phyloP scores from a whole-genome alignment of 2,888 invertebrate species.

The Corythucha ciliata region DNA sequence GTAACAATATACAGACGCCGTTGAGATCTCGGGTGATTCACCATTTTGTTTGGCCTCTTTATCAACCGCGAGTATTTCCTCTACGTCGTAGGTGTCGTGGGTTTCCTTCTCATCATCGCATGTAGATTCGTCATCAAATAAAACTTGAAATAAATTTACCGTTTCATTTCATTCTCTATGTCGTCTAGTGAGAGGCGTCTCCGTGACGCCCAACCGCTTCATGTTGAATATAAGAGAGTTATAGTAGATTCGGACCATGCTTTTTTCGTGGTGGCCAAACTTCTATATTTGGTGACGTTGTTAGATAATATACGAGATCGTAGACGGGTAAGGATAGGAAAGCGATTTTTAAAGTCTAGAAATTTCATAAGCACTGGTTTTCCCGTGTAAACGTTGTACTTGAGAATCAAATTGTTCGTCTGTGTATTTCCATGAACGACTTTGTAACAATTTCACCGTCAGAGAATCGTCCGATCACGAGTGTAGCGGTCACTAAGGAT shows the following conservation, averaged over 20 bases:
- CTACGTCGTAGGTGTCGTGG: neutral
- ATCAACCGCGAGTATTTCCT: neutral
- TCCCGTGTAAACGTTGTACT: constrained; percentile 3
- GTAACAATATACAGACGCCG: too few relatives aligned
- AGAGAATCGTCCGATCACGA: too few relatives aligned
- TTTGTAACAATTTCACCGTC: too few relatives aligned
- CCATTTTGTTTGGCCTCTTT: neutral
- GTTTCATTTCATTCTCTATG: constrained; percentile 2
- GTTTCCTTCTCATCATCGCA: neutral
- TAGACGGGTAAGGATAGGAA: neutral
- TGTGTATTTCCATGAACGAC: constrained; percentile 18
- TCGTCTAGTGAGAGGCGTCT: constrained; percentile 12
- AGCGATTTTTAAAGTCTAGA: neutral
- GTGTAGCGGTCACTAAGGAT: too few relatives aligned
- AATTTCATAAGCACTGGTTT: constrained; percentile 12
- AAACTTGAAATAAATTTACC: neutral
- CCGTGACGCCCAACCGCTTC: constrained; percentile 8
- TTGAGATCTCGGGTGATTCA: neutral
- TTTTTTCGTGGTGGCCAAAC: constrained; percentile 9
- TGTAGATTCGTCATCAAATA: neutral
- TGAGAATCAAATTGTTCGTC: constrained; percentile 18
- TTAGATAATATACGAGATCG: constrained; percentile 19
- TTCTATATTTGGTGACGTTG: constrained; percentile 13
- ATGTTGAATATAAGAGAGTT: constrained; percentile 10
- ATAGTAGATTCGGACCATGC: constrained; percentile 19